These are phyloP conservation scores for Nipponacmea schrenckii DNA, from an alignment of 2,888 invertebrate genomes.

Conservation along the genomic window DNA sequence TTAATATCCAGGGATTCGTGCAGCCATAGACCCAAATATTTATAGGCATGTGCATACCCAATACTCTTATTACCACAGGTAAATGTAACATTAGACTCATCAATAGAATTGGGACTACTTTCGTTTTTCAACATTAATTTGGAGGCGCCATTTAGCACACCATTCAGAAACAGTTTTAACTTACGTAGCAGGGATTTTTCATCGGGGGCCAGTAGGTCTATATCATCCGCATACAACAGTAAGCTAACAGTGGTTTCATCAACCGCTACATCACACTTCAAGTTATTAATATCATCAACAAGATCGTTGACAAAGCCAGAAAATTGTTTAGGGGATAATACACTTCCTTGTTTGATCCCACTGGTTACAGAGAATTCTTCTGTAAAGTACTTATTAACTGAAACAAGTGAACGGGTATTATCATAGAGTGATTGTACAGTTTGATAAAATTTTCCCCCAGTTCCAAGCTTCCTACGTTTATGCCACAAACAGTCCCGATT, in stretches of 20 bases:
- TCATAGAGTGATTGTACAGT: no score
- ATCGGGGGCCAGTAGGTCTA: not conserved
- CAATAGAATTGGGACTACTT: no score
- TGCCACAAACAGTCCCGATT: no score
- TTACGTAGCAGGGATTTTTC: not conserved
- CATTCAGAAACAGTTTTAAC: not conserved
- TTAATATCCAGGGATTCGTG: not conserved
- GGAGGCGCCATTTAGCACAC: not conserved
- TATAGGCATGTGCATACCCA: not conserved
- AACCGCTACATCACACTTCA: not conserved
- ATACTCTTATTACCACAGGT: not conserved
- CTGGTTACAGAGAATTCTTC: no score
- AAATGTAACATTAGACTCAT: no score
- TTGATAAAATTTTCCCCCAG: no score
- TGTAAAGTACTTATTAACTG: no score
- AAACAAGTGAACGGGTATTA: no score
- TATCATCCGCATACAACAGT: not conserved
- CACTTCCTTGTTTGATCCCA: no score
- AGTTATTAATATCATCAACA: not conserved
- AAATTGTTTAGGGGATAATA: no score
- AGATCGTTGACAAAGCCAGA: not conserved
- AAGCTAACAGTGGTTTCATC: not conserved
- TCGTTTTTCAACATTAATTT: not conserved
- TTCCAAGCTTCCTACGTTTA: no score
- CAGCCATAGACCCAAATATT: not conserved